These are phyloP conservation scores for Bicyclus anynana DNA, from an alignment of 1,140 invertebrate genomes.

Conservation along the genomic window DNA sequence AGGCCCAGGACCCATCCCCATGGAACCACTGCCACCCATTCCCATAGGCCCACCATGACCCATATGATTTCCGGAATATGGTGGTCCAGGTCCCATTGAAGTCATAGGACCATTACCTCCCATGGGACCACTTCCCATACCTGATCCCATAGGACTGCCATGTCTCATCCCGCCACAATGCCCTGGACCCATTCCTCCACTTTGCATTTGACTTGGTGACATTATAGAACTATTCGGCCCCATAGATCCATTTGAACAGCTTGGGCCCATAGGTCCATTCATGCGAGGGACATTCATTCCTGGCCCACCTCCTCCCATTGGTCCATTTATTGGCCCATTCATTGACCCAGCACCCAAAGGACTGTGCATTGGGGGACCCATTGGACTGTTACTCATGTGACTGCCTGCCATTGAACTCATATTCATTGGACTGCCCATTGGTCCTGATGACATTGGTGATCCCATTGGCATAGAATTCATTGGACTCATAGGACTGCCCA, in stretches of 20 bases:
- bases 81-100: constrained; percentile 71
- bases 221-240: constrained; percentile 72
- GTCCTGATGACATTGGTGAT: constrained; percentile 82
- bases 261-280: constrained; percentile 75
- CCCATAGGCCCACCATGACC: constrained; percentile 75
- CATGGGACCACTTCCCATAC: constrained; percentile 70
- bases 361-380: constrained; percentile 79
- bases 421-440: constrained; percentile 86
- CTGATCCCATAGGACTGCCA: constrained; percentile 73
- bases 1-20: constrained; percentile 77
- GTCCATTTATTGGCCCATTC: constrained; percentile 77
- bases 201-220: constrained; percentile 73
- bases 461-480: constrained; percentile 86
- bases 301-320: constrained; percentile 74
- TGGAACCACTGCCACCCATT: constrained; percentile 73
- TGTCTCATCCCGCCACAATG: constrained; percentile 76
- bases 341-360: constrained; percentile 71
- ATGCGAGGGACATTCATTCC: constrained; percentile 75
- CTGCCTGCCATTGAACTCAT: constrained; percentile 76
- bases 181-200: constrained; percentile 68
- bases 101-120: constrained; percentile 74
- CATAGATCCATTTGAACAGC: constrained; percentile 74
- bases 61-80: constrained; percentile 67
- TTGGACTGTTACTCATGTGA: constrained; percentile 81
- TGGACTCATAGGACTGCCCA: constrained; percentile 81